Percentiles rank a stretch among this genome's conserved stretches.
These are phyloP conservation scores for Conus betulinus DNA, from an alignment of 1,140 invertebrate species.

Conservation along the genomic window DNA sequence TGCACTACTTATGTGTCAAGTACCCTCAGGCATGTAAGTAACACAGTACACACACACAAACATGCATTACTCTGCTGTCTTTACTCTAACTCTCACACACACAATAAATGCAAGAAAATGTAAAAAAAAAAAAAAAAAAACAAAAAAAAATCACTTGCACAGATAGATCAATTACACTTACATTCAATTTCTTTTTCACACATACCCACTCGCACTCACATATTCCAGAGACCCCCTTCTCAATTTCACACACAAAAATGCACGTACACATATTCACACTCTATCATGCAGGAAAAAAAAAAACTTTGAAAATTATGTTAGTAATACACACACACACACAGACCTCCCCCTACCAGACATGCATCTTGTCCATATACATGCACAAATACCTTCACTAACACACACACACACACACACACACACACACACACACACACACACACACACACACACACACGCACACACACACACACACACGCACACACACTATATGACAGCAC, in stretches of 20 bases:
- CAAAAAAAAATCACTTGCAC: no score
- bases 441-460: neutral
- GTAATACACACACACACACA: neutral
- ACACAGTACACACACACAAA: no score
- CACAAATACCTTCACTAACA: neutral
- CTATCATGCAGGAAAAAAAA: neutral
- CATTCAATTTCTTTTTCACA: no score
- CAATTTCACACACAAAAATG: neutral
- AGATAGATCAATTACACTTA: no score
- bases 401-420: slow-evolving; percentile 1
- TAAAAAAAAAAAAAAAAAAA: no score
- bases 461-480: neutral
- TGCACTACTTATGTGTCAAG: no score
- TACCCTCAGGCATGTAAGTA: no score
- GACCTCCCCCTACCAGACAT: neutral
- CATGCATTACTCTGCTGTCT: no score
- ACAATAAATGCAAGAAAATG: no score
- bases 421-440: neutral
- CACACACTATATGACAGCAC: neutral
- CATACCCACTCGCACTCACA: no score
- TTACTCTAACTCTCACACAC: no score
- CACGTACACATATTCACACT: neutral
- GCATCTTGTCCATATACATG: neutral
- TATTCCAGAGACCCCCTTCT: no score
- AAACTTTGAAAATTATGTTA: neutral